Base-by-base conservation (phyloP, 2,113 vertebrate genomes). In the Eubucco bourcierii region DNA sequence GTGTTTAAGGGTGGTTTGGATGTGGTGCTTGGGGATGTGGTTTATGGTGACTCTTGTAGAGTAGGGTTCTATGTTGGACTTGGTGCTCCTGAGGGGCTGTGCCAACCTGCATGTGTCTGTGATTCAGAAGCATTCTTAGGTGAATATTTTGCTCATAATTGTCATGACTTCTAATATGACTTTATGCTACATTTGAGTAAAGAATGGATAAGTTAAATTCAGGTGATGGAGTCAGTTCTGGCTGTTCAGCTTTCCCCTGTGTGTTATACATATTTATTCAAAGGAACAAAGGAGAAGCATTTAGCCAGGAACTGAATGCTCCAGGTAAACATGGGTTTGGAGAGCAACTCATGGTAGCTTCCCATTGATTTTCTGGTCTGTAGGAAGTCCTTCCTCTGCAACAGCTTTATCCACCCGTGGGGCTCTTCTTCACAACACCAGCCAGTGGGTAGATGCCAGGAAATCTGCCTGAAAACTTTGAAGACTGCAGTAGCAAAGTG, bases 321-420 rank as follows among this genome's bases (percentile, higher is more conserved):
- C 59, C 84, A 73, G 21, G 67, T 27, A 44, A 84, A 65, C 34
- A 18, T 14, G 37, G 46, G 13, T n/a, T 88, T 90, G 47, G 50
- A 78, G 59, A 71, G 56, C 68, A 93, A 28, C 37, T 34, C 5
- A 0, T 4, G 8, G 68, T 44, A 53, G 33, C 81, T 77, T 75
- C 31, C 64, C n/a, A 7, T 52, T 61, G 19, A 21, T 93, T 76
- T 92, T 81, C 55, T 68, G 53, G 50, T 65, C 80, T n/a, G 2
- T 56, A 34, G 47, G 87, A 87, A 90, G 67, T 70, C 87, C 90
- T 80, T 92, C 84, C 95, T 76, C 83, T 84, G 74, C 78, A 88
- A 29, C 88, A 92, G 41, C 15, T 44, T 14, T 44, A 44, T 9
- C 67, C 70, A 60, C 78, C 88, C 75, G 10, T 50, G 47, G 3